Percentiles rank a stretch among this genome's conserved stretches.
phyloP scores from a whole-genome alignment of 2,113 vertebrate genomes.

The Himantopus leucocephalus region DNA sequence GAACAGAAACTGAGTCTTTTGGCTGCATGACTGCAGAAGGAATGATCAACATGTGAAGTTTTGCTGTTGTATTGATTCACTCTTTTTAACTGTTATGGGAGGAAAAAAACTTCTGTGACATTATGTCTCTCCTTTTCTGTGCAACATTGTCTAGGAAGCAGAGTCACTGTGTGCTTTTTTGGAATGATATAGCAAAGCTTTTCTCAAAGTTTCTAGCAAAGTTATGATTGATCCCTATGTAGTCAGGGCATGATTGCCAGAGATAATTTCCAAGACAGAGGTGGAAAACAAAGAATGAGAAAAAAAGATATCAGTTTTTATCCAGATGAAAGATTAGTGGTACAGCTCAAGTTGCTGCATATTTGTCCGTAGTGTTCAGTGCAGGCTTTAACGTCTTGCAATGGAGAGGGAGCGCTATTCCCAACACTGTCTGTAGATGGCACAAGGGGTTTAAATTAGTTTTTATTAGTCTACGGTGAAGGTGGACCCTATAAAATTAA shows the following conservation, averaged over 20 bases:
- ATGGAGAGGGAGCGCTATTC: neutral
- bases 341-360: neutral
- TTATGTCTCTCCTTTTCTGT: neutral
- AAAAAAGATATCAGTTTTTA: neutral
- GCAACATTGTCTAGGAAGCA: neutral
- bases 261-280: neutral
- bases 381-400: neutral
- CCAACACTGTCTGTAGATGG: constrained; percentile 18
- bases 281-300: neutral
- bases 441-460: neutral
- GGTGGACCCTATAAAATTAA: neutral
- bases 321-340: neutral
- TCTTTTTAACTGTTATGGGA: neutral
- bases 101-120: neutral
- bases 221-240: neutral
- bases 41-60: neutral
- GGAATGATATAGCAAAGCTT: neutral
- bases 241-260: neutral
- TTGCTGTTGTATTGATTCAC: neutral
- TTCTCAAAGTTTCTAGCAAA: neutral
- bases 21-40: neutral
- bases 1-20: neutral
- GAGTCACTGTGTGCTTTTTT: neutral
- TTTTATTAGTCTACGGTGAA: neutral
- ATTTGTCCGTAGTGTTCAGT: rapidly evolving